phyloP scores from a whole-genome alignment of 2,113 vertebrate species.

The Podocnemis expansa region DNA sequence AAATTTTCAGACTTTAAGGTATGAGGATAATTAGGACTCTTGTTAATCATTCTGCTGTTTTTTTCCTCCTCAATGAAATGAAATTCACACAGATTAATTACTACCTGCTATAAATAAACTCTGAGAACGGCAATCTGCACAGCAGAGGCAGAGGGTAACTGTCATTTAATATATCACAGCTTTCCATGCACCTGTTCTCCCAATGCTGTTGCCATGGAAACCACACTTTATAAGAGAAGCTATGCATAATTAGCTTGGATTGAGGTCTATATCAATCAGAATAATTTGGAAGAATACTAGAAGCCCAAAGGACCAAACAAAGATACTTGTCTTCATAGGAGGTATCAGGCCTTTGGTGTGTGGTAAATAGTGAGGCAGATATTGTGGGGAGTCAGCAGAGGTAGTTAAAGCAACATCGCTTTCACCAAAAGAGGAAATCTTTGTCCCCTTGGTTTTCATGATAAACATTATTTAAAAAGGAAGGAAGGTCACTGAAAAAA shows the following conservation, averaged over 20 bases:
- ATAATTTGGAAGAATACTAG: conserved; percentile 79
- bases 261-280: conserved; percentile 83
- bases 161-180: conserved; percentile 80
- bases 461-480: background rate
- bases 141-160: conserved; percentile 79
- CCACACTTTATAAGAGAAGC: conserved; percentile 77
- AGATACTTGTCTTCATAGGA: conserved; percentile 76
- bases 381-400: conserved; percentile 62
- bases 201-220: conserved; percentile 75
- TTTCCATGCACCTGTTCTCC: conserved; percentile 79
- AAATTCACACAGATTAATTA: conserved; percentile 82
- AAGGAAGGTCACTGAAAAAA: conserved; percentile 3
- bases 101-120: conserved; percentile 83
- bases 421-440: conserved; percentile 38
- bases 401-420: conserved; percentile 30
- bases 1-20: conserved; percentile 69
- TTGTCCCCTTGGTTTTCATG: conserved; percentile 22
- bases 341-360: conserved; percentile 68
- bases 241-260: conserved; percentile 80
- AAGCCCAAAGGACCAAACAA: conserved; percentile 77
- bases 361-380: conserved; percentile 73
- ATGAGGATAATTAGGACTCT: conserved; percentile 76
- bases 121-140: conserved; percentile 69
- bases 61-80: conserved; percentile 60
- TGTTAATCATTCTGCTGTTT: conserved; percentile 73